Conservation (phyloP, 53 echinoderm and acorn worm species). For the Zoroaster sp. region DNA sequence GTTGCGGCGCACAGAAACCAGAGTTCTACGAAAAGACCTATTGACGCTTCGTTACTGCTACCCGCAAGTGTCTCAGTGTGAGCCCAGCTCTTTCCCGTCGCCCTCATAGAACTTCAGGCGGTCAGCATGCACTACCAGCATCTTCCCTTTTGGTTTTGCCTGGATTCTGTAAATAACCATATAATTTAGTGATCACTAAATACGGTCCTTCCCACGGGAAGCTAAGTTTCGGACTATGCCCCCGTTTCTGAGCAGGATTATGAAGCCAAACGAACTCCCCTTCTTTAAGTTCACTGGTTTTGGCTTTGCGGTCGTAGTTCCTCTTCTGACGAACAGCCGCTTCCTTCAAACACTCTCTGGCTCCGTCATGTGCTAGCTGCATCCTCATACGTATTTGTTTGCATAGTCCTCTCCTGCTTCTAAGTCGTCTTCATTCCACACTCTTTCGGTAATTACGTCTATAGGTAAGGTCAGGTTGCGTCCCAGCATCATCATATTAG, state of each 20-base stretch:
- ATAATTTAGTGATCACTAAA: conserved; percentile 1
- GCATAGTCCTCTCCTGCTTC: background rate
- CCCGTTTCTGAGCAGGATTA: conserved; percentile 23
- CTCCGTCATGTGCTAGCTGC: conserved; percentile 16
- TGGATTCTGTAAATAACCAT: conserved; percentile 49
- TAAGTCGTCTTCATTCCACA: background rate
- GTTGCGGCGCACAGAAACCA: background rate
- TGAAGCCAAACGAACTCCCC: conserved; percentile 62
- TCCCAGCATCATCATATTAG: conserved; percentile 41
- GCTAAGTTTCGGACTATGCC: conserved; percentile 7
- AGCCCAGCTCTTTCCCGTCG: background rate
- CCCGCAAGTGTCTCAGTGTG: background rate
- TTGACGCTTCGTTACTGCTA: background rate
- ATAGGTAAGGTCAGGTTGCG: background rate
- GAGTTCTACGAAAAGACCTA: background rate
- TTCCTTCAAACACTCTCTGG: background rate
- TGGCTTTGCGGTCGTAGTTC: conserved; percentile 51
- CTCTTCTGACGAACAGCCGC: conserved; percentile 45
- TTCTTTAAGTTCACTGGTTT: background rate
- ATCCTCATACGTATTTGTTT: background rate
- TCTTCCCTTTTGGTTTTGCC: background rate
- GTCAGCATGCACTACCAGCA: conserved; percentile 57
- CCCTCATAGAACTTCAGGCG: conserved; percentile 49
- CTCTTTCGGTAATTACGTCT: background rate
- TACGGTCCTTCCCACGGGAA: conserved; percentile 58